These are phyloP conservation scores for Epizoanthus fatuus DNA, from an alignment of 92 coral and sea anemone genomes.

Conservation along the genomic window DNA sequence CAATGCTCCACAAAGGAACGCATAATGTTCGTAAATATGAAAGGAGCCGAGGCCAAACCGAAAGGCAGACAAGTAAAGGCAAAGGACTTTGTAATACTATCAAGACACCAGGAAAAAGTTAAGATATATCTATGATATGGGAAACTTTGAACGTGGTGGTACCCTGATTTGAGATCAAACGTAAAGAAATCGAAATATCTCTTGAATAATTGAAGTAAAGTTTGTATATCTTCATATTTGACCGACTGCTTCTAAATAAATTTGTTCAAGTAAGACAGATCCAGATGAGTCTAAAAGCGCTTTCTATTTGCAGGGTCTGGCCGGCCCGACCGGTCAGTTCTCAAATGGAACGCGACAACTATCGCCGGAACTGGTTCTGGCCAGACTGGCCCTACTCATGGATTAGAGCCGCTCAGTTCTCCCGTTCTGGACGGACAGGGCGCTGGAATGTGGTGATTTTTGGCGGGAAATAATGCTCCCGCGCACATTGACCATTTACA, in stretches of 20 bases:
- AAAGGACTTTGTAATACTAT: background rate
- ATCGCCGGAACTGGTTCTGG: no score
- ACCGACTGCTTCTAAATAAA: background rate
- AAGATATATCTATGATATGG: background rate
- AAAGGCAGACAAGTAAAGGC: background rate
- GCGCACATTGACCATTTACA: no score
- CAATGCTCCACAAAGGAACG: background rate
- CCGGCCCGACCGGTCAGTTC: no score
- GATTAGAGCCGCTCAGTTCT: no score
- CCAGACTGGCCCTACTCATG: no score
- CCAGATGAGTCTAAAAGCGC: no score
- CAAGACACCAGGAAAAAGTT: background rate
- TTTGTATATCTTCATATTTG: background rate
- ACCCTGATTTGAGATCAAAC: background rate
- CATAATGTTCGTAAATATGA: background rate
- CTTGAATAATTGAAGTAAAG: background rate
- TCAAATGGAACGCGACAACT: no score
- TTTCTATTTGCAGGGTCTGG: no score
- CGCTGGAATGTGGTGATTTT: no score
- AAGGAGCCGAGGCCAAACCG: background rate
- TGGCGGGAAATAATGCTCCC: no score
- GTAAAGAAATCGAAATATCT: no score
- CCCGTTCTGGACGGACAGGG: no score
- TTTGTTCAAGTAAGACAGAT: background rate
- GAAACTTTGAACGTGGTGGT: background rate